These are phyloP conservation scores for Alectoris magna DNA, from an alignment of 2,797 vertebrate species.

Conservation along the genomic window DNA sequence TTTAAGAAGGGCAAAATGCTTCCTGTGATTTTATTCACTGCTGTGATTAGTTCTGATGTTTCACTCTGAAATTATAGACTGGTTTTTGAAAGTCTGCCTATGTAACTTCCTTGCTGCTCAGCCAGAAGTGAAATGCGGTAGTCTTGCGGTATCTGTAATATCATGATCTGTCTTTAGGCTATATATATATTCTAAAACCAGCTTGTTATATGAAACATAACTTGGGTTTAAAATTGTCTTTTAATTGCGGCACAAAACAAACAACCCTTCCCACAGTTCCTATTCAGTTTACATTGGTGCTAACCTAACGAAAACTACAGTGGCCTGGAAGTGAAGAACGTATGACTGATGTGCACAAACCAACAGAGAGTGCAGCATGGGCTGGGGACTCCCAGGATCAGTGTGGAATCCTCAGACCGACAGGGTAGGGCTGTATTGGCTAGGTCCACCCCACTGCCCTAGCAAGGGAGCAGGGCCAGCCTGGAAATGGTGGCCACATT, in stretches of 20 bases:
- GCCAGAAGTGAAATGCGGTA: neutral
- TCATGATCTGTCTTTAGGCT: neutral
- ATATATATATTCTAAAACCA: neutral
- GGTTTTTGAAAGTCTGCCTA: neutral
- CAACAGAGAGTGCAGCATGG: fast-evolving
- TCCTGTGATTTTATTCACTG: neutral
- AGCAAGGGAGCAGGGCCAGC: neutral
- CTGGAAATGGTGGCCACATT: neutral
- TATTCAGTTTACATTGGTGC: neutral
- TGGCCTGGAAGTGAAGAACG: neutral
- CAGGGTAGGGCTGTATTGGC: neutral
- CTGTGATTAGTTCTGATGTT: neutral
- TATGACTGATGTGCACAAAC: fast-evolving
- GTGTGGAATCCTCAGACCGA: neutral
- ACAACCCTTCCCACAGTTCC: too few species aligned
- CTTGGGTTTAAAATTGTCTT: neutral
- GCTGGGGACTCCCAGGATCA: fast-evolving
- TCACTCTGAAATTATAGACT: neutral
- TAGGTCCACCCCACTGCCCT: neutral
- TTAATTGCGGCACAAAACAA: neutral
- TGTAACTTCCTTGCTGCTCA: neutral
- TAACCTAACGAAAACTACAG: neutral
- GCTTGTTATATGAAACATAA: neutral
- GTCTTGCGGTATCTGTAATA: neutral
- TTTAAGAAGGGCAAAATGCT: neutral